phyloP scores from a whole-genome alignment of 2,888 invertebrate species.

The Alsophila aescularia region DNA sequence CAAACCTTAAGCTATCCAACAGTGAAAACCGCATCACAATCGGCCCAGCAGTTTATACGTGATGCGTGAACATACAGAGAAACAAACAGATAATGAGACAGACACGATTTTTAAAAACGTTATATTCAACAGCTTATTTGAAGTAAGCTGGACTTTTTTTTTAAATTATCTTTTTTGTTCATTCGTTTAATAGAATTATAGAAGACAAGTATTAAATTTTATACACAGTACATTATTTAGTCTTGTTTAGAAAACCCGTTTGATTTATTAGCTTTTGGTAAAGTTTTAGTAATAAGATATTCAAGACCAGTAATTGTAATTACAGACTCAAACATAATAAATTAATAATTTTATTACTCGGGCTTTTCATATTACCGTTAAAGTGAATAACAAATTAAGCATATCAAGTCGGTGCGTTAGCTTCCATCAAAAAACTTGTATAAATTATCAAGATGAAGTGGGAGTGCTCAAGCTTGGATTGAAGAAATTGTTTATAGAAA shows the following conservation, averaged over 20 bases:
- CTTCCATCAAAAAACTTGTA: constrained; percentile 17
- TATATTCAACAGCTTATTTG: too few species aligned
- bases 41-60: too few species aligned
- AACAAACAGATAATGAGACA: too few species aligned
- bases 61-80: too few species aligned
- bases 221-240: neutral
- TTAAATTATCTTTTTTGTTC: too few species aligned
- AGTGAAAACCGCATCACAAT: too few species aligned
- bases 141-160: too few species aligned
- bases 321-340: constrained; percentile 16
- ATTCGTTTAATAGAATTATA: too few species aligned
- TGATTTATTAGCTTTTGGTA: constrained; percentile 8
- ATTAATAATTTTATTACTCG: constrained; percentile 12
- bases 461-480: neutral
- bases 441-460: constrained; percentile 13
- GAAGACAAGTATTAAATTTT: too few species aligned
- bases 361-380: constrained; percentile 18
- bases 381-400: constrained; percentile 2
- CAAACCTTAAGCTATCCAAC: too few species aligned
- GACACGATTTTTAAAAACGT: too few species aligned
- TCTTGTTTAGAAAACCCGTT: constrained; percentile 8
- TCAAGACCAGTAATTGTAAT: constrained; percentile 12
- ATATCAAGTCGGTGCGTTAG: constrained; percentile 1
- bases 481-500: neutral
- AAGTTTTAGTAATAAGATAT: constrained; percentile 12